phyloP scores from a whole-genome alignment of 2,113 vertebrate species.

The Salvelinus fontinalis region DNA sequence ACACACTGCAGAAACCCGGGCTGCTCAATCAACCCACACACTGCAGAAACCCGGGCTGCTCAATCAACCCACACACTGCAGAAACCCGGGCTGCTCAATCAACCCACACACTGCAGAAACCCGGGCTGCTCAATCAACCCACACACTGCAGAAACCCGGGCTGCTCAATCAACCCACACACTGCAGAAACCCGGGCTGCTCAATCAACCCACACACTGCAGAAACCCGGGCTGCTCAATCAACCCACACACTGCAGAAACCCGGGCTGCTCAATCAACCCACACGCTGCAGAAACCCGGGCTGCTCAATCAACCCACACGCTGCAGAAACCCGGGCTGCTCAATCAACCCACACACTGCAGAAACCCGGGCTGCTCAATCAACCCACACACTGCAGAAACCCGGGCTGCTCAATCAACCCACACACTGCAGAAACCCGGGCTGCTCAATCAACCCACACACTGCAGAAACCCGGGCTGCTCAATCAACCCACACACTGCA shows the following conservation, averaged over 20 bases:
- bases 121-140: neutral
- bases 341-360: neutral
- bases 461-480: conserved; percentile 4
- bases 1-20: neutral
- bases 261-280: neutral
- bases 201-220: neutral
- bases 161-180: neutral
- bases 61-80: neutral
- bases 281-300: neutral
- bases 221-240: too few relatives aligned
- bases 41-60: conserved; percentile 4
- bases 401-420: neutral
- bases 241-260: neutral
- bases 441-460: neutral
- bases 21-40: neutral
- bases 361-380: too few relatives aligned
- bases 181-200: conserved; percentile 4
- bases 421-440: neutral
- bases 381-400: neutral
- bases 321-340: conserved; percentile 4
- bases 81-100: too few relatives aligned
- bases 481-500: neutral
- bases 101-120: neutral
- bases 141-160: neutral
- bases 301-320: neutral